These are phyloP conservation scores for Plecturocebus donacophilus DNA, from an alignment of 2,113 vertebrate genomes.

Conservation along the genomic window DNA sequence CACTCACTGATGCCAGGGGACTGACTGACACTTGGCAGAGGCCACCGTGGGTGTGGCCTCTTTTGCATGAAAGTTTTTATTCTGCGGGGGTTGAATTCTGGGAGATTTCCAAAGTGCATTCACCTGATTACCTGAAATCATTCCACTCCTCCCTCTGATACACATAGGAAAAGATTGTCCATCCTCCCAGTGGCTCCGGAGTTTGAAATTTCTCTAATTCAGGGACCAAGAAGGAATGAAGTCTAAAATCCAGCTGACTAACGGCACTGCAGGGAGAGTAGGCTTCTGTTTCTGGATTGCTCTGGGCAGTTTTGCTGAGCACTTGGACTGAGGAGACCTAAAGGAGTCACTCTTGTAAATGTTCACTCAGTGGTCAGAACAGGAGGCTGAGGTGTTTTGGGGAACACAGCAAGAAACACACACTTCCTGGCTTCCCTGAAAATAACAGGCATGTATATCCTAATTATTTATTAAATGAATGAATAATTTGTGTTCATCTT, in stretches of 20 bases:
- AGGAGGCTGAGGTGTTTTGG: neutral
- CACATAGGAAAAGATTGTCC: neutral
- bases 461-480: neutral
- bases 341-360: neutral
- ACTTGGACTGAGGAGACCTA: neutral
- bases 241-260: neutral
- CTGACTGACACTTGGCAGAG: neutral
- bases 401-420: rapidly evolving
- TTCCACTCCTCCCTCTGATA: too few relatives aligned
- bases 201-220: neutral
- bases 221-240: neutral
- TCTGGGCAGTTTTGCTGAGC: neutral
- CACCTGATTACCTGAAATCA: rapidly evolving
- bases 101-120: neutral
- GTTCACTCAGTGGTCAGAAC: neutral
- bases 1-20: neutral
- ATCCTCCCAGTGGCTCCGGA: neutral
- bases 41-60: too few relatives aligned
- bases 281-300: neutral
- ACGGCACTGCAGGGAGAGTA: neutral
- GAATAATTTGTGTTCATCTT: neutral
- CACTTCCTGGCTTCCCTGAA: neutral
- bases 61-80: neutral
- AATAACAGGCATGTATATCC: rapidly evolving
- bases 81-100: neutral